Base-by-base conservation (phyloP, 2,888 invertebrate genomes). In the Hypomecis punctinalis region DNA sequence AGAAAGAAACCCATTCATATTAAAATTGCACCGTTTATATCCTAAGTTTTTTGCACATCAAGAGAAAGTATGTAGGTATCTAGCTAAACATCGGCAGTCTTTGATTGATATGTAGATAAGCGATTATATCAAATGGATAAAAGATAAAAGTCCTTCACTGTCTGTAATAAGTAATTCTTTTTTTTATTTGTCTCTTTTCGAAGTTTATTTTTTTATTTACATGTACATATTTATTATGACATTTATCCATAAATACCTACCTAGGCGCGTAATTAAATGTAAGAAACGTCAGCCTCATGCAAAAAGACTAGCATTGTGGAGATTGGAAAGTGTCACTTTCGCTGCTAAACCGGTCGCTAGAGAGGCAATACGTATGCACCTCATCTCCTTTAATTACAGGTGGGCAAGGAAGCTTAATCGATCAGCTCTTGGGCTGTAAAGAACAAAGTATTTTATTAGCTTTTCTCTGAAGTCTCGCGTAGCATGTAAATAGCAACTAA, bases 271-370 rank as follows among this genome's bases (percentile, higher is more conserved):
- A 65, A 63, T 66, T 63, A 69, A 61, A 61, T 67, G 61, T 65
- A 51, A 57, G 57, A 59, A 66, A 68, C 63, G 59, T 36, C 60
- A 74, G 76, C 76, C 81, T 75, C 77, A 77, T 80, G 78, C 80
- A 75, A 79, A 82, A 81, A 76, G 75, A 72, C 74, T 58, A 64
- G 66, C 69, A 78, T 75, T 79, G 79, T 82, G 75, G 71, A 71
- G 73, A 73, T 80, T 86, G 80, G 88, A 88, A 90, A 89, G 88
- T 79, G 70, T 42, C 76, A 85, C 88, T 88, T 88, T 82, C 83
- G 77, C 81, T 65, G 53, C 61, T 47, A 66, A 72, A 80, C 76
- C 78, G 77, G 77, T 79, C 69, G 70, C 48, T 39, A 40, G 36
- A 54, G 23, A 57, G 49, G 49, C 54, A 56, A 43, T 58, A 42